Percentiles rank a stretch among this genome's conserved stretches.
Evolutionary conservation across 53 echinoderm and acorn worm genomes (phyloP).

Genomic region (Actinopyga echinites): DNA sequence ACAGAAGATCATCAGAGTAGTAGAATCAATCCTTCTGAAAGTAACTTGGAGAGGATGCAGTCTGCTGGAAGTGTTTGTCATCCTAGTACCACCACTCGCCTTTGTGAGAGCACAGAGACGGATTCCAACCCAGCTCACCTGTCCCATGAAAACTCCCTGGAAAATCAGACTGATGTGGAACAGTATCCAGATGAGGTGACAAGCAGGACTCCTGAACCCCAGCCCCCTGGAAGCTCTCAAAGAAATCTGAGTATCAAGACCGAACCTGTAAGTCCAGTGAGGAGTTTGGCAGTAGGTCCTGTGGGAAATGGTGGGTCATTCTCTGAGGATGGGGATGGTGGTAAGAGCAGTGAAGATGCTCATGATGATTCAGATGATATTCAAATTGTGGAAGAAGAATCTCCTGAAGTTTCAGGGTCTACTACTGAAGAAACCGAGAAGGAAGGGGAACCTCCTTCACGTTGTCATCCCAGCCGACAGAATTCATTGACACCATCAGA

Average conservation of each 20-base stretch:
- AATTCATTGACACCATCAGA: conserved; percentile 36
- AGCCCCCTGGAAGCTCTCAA: conserved; percentile 28
- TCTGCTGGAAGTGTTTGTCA: conserved; percentile 81
- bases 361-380: conserved; percentile 22
- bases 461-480: conserved; percentile 1
- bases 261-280: conserved; percentile 92
- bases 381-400: conserved; percentile 8
- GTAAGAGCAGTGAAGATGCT: not conserved
- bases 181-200: conserved; percentile 52
- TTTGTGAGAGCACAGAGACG: conserved; percentile 29
- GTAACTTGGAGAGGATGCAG: conserved; percentile 68
- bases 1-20: conserved; percentile 58
- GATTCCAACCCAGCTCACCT: conserved; percentile 31
- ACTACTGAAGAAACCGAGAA: conserved; percentile 16
- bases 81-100: conserved; percentile 80
- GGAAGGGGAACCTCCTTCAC: not conserved
- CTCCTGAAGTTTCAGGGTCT: conserved; percentile 4
- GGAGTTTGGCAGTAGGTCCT: not conserved
- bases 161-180: conserved; percentile 35
- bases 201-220: conserved; percentile 41
- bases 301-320: not conserved
- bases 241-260: conserved; percentile 62
- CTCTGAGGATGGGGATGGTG: conserved; percentile 12
- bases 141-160: conserved; percentile 41
- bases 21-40: conserved; percentile 40